A percentile compares a stretch with the other conserved stretches of the same genome.
Conservation (phyloP, 2,797 vertebrate genomes). For the Orestias chungarensis region DNA sequence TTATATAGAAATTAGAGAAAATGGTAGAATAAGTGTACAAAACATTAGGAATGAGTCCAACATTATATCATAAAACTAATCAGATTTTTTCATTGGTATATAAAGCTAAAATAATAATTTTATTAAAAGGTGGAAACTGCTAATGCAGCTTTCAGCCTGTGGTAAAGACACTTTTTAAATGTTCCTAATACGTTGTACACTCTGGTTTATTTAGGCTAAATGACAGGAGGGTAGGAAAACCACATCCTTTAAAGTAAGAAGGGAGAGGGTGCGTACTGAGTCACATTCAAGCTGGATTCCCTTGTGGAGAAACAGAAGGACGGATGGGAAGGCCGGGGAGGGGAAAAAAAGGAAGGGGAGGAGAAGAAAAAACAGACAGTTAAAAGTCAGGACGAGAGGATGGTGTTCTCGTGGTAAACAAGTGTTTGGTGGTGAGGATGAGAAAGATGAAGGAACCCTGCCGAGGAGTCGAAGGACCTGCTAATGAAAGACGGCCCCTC, state of each 20-base stretch:
- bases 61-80: neutral
- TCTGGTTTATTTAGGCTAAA: slow-evolving; percentile 16
- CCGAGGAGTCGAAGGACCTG: slow-evolving; percentile 9
- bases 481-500: slow-evolving; percentile 12
- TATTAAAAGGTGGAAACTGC: neutral
- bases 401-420: slow-evolving; percentile 36
- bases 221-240: slow-evolving; percentile 54
- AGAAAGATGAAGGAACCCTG: slow-evolving; percentile 22
- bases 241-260: slow-evolving; percentile 62
- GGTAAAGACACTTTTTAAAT: neutral
- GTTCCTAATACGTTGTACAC: slow-evolving; percentile 56
- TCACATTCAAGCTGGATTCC: slow-evolving; percentile 85
- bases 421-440: slow-evolving; percentile 29
- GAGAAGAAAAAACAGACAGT: slow-evolving; percentile 59
- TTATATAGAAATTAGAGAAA: slow-evolving; percentile 57
- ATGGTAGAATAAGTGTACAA: slow-evolving; percentile 45
- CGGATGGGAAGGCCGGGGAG: slow-evolving; percentile 46
- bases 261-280: slow-evolving; percentile 78
- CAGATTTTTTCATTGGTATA: neutral
- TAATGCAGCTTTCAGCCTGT: slow-evolving; percentile 5
- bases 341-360: slow-evolving; percentile 27
- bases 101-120: neutral
- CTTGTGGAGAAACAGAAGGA: slow-evolving; percentile 71
- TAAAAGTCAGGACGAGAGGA: slow-evolving; percentile 56
- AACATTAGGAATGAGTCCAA: slow-evolving; percentile 53